These are phyloP conservation scores for Drosophila nannoptera DNA, from an alignment of 1,140 invertebrate species.

Conservation along the genomic window DNA sequence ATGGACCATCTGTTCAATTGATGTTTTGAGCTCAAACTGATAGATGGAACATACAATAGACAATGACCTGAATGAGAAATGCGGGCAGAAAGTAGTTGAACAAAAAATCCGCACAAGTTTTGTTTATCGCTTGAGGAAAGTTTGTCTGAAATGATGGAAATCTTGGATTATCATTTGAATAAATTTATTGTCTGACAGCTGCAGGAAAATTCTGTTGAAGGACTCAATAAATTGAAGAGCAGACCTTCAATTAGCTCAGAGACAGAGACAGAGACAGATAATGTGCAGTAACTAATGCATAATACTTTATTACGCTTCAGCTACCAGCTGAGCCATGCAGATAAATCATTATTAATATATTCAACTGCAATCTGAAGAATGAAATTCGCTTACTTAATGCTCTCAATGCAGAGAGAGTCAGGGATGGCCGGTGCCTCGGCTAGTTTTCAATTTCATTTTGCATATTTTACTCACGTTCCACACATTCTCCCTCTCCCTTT, in stretches of 20 bases:
- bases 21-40: too few species aligned
- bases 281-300: slow-evolving; percentile 2
- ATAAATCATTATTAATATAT: slow-evolving; percentile 12
- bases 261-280: not conserved
- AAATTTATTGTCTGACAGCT: not conserved
- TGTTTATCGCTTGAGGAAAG: not conserved
- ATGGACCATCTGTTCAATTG: not conserved
- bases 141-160: too few species aligned
- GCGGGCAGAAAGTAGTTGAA: too few species aligned
- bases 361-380: slow-evolving; percentile 1
- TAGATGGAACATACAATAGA: not conserved
- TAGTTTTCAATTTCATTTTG: slow-evolving; percentile 53
- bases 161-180: not conserved
- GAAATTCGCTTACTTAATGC: slow-evolving; percentile 6
- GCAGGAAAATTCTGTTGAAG: not conserved
- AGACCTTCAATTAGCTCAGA: not conserved
- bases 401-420: slow-evolving; percentile 5
- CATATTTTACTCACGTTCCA: slow-evolving; percentile 50
- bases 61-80: too few species aligned
- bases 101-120: not conserved
- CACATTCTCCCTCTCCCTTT: not conserved
- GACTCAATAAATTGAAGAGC: not conserved
- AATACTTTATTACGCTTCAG: slow-evolving; percentile 1
- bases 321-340: not conserved
- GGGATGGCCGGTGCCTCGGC: slow-evolving; percentile 22